phyloP scores from a whole-genome alignment of 2,113 vertebrate genomes.

The Pteronura brasiliensis region DNA sequence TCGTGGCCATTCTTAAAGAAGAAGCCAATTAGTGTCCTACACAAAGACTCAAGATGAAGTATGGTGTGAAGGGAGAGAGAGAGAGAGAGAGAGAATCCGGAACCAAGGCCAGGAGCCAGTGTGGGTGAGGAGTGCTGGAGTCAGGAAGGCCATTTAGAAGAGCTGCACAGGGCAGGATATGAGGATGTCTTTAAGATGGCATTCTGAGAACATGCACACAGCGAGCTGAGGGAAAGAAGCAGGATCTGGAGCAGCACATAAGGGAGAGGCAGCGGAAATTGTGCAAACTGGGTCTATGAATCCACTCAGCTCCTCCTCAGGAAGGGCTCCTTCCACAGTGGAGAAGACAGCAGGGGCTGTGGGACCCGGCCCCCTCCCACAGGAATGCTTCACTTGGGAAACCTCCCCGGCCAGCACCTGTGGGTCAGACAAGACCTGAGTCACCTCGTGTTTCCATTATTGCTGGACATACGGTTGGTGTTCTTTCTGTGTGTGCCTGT shows the following conservation, averaged over 20 bases:
- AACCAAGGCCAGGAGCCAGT: accelerated
- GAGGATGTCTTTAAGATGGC: accelerated
- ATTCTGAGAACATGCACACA: background rate
- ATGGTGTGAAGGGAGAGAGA: background rate
- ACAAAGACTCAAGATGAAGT: background rate
- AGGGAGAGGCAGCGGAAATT: accelerated
- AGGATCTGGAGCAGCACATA: accelerated
- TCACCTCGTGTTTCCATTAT: accelerated
- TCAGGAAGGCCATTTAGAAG: background rate
- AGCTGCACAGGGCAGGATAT: accelerated
- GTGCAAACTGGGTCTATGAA: accelerated
- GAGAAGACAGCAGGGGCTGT: background rate
- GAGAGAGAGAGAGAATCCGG: too few relatives aligned
- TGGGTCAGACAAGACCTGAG: accelerated
- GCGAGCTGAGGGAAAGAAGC: accelerated
- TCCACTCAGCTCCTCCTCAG: accelerated
- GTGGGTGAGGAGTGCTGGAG: too few relatives aligned
- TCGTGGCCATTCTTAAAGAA: accelerated
- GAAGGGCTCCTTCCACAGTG: accelerated
- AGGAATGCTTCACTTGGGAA: accelerated
- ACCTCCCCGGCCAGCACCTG: accelerated
- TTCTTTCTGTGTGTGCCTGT: background rate
- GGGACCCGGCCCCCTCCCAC: too few relatives aligned
- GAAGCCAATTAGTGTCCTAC: background rate
- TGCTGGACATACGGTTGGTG: background rate